A percentile compares a stretch with the other conserved stretches of the same genome.
Conservation (phyloP, 2,797 vertebrate genomes). For the Anableps anableps region DNA sequence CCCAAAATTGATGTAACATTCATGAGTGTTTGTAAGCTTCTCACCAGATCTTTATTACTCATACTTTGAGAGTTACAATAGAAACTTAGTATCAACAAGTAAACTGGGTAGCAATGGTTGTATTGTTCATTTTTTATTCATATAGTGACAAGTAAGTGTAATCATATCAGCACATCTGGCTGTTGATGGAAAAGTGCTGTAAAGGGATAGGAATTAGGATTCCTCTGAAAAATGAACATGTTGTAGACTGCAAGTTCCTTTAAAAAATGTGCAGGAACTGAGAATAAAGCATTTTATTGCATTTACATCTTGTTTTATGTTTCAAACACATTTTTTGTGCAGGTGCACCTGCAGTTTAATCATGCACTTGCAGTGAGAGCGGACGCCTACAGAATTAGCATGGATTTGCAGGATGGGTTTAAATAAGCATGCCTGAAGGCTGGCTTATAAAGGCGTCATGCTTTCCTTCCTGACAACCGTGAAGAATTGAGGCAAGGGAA, state of each 20-base stretch:
- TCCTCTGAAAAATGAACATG: not conserved
- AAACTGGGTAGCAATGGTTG: conserved; percentile 6
- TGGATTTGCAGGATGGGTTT: conserved; percentile 25
- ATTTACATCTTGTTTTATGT: conserved; percentile 30
- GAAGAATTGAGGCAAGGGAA: not conserved
- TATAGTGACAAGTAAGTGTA: not conserved
- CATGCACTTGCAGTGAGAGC: not conserved
- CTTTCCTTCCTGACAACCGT: conserved; percentile 18
- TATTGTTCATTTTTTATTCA: not conserved
- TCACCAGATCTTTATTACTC: not conserved
- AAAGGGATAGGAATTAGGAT: not conserved
- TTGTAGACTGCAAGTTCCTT: not conserved
- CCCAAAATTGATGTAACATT: not conserved
- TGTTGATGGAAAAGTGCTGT: not conserved
- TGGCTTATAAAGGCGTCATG: conserved; percentile 14
- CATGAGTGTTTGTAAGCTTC: not conserved
- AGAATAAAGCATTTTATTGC: conserved; percentile 30
- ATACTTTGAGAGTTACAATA: not conserved
- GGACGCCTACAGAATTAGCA: conserved; percentile 33
- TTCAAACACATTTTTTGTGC: conserved; percentile 19
- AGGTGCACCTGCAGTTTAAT: conserved; percentile 31
- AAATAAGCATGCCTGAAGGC: conserved; percentile 27
- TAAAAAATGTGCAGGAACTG: conserved; percentile 26
- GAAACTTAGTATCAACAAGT: not conserved
- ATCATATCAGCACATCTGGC: not conserved